A percentile compares a stretch with the other conserved stretches of the same genome.
These are phyloP conservation scores for Drosophila sproati DNA, from an alignment of 1,140 invertebrate genomes.

Conservation along the genomic window DNA sequence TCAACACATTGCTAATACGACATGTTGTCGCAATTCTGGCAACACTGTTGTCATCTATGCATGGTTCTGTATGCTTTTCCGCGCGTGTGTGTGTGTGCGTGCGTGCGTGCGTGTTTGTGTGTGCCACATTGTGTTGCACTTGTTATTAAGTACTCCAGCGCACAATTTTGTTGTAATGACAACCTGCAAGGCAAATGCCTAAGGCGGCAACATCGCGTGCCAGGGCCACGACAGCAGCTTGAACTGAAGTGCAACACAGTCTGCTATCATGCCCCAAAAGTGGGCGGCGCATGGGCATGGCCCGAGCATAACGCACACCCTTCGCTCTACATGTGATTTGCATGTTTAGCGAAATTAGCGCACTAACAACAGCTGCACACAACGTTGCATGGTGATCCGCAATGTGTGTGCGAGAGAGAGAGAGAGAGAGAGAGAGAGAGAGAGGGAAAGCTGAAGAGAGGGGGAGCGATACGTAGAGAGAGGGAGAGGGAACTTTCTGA, in stretches of 20 bases:
- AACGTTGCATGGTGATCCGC: neutral
- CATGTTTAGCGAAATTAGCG: slow-evolving; percentile 81
- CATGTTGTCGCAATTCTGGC: slow-evolving; percentile 61
- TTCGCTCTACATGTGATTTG: slow-evolving; percentile 71
- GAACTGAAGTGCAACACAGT: slow-evolving; percentile 58
- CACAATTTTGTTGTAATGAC: slow-evolving; percentile 81
- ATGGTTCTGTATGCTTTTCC: neutral
- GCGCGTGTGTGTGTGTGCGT: neutral
- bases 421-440: neutral
- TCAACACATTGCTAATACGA: slow-evolving; percentile 80
- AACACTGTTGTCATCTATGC: slow-evolving; percentile 52
- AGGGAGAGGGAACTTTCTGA: slow-evolving; percentile 2
- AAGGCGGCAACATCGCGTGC: slow-evolving; percentile 74
- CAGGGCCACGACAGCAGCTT: slow-evolving; percentile 75
- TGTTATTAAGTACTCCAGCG: slow-evolving; percentile 79
- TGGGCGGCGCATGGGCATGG: slow-evolving; percentile 20
- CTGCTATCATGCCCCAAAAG: neutral
- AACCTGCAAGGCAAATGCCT: slow-evolving; percentile 79
- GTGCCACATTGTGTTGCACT: slow-evolving; percentile 77
- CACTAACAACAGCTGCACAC: slow-evolving; percentile 76
- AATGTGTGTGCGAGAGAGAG: neutral
- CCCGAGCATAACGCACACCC: slow-evolving; percentile 13
- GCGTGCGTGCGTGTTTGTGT: slow-evolving; percentile 30
- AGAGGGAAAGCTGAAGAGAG: neutral
- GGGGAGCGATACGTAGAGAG: neutral